Evolutionary conservation across 2,113 vertebrate species (phyloP).

Genomic region (Diphyllodes magnificus): DNA sequence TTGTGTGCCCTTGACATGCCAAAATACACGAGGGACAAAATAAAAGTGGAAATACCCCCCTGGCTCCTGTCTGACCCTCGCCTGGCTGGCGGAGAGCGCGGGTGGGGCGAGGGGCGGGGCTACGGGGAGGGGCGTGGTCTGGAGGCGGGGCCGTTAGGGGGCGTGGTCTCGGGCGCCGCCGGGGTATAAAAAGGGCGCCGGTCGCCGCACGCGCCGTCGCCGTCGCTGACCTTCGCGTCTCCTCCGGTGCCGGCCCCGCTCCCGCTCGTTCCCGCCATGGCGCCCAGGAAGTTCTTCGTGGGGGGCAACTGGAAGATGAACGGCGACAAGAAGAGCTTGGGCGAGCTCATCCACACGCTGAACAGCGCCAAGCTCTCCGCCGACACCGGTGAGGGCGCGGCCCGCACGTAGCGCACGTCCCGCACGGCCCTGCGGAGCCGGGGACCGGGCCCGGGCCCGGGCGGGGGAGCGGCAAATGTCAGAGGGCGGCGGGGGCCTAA

Average conservation of each 20-base stretch:
- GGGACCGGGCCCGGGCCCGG: background rate
- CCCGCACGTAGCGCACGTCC: slow-evolving; percentile 37
- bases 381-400: slow-evolving; percentile 80
- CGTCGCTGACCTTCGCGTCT: slow-evolving; percentile 28
- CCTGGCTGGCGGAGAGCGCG: background rate
- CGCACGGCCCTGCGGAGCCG: background rate
- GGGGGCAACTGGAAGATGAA: slow-evolving; percentile 99
- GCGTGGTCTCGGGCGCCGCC: background rate
- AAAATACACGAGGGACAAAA: slow-evolving; percentile 56
- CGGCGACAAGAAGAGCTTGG: slow-evolving; percentile 89
- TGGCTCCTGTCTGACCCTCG: background rate
- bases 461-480: slow-evolving; percentile 36
- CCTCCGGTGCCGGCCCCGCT: accelerated
- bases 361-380: slow-evolving; percentile 82
- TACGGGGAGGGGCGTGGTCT: accelerated
- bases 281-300: slow-evolving; percentile 92
- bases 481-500: slow-evolving; percentile 42
- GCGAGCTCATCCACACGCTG: slow-evolving; percentile 86
- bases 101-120: background rate
- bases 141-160: accelerated
- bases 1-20: slow-evolving; percentile 45
- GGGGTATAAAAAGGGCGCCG: slow-evolving; percentile 5
- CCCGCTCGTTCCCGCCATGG: slow-evolving; percentile 68
- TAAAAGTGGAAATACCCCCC: slow-evolving; percentile 1
- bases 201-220: accelerated